A percentile compares a stretch with the other conserved stretches of the same genome.
phyloP scores from a whole-genome alignment of 2,113 vertebrate genomes.

The Canis aureus region DNA sequence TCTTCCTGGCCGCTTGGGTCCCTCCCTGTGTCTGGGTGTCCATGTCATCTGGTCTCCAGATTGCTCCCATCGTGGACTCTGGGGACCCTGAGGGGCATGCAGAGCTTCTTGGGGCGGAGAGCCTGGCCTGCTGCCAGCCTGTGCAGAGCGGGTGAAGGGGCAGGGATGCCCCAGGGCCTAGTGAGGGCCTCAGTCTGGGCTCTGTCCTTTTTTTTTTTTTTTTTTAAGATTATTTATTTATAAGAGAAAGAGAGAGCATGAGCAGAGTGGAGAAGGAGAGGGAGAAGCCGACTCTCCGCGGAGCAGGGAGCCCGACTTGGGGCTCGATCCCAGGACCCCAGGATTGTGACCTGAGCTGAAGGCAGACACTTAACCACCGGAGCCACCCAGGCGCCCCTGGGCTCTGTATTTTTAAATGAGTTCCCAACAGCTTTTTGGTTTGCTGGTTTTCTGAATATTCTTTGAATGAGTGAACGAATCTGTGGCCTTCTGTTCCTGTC shows the following conservation, averaged over 20 bases:
- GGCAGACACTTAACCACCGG: no score
- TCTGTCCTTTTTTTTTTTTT: neutral
- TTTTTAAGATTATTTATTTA: no score
- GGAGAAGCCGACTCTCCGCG: no score
- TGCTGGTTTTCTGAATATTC: neutral
- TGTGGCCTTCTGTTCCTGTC: neutral
- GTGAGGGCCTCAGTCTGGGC: neutral
- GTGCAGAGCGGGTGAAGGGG: no score
- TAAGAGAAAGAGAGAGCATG: no score
- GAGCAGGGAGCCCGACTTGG: no score
- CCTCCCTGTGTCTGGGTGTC: neutral
- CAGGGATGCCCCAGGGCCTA: neutral
- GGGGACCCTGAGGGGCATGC: neutral
- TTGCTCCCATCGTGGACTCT: neutral
- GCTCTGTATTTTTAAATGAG: neutral
- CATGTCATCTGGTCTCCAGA: neutral
- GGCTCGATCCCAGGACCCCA: no score
- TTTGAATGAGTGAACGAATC: no score
- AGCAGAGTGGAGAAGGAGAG: no score
- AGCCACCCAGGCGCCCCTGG: no score
- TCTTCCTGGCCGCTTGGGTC: neutral
- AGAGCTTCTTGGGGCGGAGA: neutral
- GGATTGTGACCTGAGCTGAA: no score
- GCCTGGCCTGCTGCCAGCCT: no score
- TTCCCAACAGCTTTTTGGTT: neutral